phyloP scores from a whole-genome alignment of 2,113 vertebrate species.

The Geococcyx californianus region DNA sequence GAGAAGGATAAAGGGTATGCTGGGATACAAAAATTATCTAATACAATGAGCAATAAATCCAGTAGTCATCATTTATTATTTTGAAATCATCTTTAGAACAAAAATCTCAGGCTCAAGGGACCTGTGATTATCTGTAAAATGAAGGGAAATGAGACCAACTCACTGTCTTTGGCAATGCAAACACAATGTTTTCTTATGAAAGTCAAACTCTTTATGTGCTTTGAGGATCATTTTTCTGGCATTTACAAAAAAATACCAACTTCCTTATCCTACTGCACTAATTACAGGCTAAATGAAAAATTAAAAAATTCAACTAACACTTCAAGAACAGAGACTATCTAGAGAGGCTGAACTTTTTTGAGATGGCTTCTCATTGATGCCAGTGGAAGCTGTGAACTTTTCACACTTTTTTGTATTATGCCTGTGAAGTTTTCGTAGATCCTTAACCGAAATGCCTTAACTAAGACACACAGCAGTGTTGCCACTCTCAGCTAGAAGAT shows the following conservation, averaged over 20 bases:
- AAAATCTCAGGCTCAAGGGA: not conserved
- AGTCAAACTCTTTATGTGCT: not conserved
- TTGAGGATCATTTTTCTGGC: not conserved
- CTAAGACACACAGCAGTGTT: not conserved
- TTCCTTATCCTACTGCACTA: not conserved
- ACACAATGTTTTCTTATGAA: not conserved
- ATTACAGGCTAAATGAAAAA: not conserved
- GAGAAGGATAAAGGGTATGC: not conserved
- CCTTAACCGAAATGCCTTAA: not conserved
- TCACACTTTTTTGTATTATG: not conserved
- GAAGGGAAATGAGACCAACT: not conserved
- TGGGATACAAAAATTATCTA: not conserved
- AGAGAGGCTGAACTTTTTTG: not conserved
- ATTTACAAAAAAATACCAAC: not conserved
- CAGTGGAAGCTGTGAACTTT: not conserved
- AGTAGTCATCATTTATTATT: not conserved
- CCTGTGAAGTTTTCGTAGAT: not conserved
- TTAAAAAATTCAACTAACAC: not conserved
- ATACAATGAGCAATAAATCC: not conserved
- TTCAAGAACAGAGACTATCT: not conserved
- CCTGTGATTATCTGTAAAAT: not conserved
- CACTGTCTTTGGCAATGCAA: not conserved
- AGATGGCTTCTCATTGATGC: not conserved
- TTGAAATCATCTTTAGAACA: not conserved
- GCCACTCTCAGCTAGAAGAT: not conserved